Evolutionary conservation across 1,140 invertebrate species (phyloP).

Genomic region (Diabrotica virgifera): DNA sequence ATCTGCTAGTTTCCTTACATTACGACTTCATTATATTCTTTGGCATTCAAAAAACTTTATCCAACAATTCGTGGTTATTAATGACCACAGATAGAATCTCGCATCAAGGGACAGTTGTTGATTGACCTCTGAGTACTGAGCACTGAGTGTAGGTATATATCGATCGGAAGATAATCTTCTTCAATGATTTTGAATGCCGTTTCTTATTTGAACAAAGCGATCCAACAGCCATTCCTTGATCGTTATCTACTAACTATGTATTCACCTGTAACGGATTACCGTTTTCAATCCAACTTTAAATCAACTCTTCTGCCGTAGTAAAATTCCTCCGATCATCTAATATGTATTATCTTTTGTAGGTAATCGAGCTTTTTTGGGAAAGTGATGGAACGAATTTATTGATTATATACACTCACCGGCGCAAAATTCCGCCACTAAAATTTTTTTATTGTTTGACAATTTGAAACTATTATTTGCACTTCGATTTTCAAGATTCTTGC

Average conservation of each 20-base stretch:
- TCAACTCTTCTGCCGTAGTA: not conserved
- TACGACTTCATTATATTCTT: not conserved
- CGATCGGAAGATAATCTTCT: not conserved
- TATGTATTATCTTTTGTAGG: no score
- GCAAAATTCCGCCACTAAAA: no score
- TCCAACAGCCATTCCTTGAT: constrained; percentile 1
- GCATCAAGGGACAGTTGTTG: not conserved
- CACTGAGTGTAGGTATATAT: not conserved
- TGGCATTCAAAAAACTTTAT: not conserved
- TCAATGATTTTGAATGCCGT: constrained; percentile 2
- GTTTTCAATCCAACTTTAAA: not conserved
- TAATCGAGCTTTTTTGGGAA: no score
- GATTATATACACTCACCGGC: no score
- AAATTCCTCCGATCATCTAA: no score
- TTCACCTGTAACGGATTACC: constrained; percentile 1
- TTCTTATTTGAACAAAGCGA: constrained; percentile 2
- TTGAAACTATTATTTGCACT: no score
- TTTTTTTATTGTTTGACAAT: no score
- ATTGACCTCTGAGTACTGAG: not conserved
- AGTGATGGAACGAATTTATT: no score
- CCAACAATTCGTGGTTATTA: not conserved
- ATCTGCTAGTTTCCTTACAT: not conserved
- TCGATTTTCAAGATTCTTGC: no score
- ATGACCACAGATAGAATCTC: not conserved
- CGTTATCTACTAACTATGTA: not conserved